Percentiles rank a stretch among this genome's conserved stretches.
phyloP scores from a whole-genome alignment of 2,888 invertebrate genomes.

The Phaedon cochleariae region DNA sequence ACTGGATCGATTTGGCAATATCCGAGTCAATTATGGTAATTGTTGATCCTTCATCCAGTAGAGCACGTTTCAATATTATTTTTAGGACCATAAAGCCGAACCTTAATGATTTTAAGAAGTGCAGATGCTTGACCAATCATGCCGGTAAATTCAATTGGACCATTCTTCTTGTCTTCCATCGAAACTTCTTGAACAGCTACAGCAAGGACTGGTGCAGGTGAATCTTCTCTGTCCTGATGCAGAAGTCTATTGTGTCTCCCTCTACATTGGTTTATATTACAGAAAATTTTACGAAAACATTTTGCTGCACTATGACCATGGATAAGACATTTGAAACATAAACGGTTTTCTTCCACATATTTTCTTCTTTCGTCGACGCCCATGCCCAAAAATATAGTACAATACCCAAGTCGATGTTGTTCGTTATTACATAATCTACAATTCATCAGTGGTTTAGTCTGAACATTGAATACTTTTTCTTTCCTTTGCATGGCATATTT shows the following conservation, averaged over 20 bases:
- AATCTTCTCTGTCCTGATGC: no score
- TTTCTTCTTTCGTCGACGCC: neutral
- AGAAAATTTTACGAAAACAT: neutral
- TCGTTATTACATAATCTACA: no score
- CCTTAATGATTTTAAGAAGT: neutral
- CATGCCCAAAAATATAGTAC: neutral
- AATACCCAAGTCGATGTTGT: neutral
- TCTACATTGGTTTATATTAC: neutral
- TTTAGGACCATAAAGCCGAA: neutral
- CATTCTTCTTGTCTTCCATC: no score
- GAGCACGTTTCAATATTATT: conserved; percentile 1
- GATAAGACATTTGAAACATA: neutral
- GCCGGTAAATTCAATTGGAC: neutral
- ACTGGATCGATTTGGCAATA: neutral
- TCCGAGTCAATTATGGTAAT: neutral
- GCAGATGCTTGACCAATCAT: neutral
- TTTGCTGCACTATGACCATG: neutral
- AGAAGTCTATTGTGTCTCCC: no score
- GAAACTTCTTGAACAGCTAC: no score
- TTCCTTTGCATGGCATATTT: no score
- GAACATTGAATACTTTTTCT: neutral
- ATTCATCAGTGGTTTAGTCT: no score
- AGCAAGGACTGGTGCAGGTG: no score
- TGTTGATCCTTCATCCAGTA: neutral
- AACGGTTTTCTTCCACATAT: no score